Base-by-base conservation (phyloP, 2,113 vertebrate species). In the Sitta europaea region DNA sequence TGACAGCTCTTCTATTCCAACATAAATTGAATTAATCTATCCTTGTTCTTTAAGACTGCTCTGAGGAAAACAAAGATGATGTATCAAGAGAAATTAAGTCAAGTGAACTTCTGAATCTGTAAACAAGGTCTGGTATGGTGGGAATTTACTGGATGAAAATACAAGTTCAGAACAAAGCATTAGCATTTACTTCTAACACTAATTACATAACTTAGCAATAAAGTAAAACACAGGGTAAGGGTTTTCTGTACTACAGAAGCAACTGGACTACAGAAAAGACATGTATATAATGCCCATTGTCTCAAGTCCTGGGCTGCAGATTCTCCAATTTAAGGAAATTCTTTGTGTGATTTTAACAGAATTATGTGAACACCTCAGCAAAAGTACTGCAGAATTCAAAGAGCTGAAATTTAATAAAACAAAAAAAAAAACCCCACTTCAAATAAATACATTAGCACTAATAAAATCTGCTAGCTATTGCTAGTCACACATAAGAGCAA, bases 1-100 rank as follows among this genome's bases (percentile, higher is more conserved):
- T 90, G 92, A 91, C 80, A 94, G 81, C 54, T 90, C 88, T 92
- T 90, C 78, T 82, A 88, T 70, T 94, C 86, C 83, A 71, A 70
- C 66, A 67, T 22, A 90, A 96, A 85, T 88, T 79, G 59, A 81
- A 96, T 96, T 94, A 67, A 90, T 68, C 57, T 90, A 65, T 43
- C 79, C 80, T 79, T 85, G 66, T 51, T 84, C 86, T 68, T 90
- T 58, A 90, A 93, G 54, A 78, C 21, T 67, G 89, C 77, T 92
- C 94, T 50, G 62, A 92, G 55, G 65, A 93, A 76, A 85, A 86
- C 33, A 48, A 92, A 66, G 45, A 80, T 10, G 67, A 88, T 23
- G 47, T 12, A 96, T 40, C 67, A 82, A 90, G 72, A 95, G 48
- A 79, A 95, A 70, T 48, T 40, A 76, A 93, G 78, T 58, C 67